These are phyloP conservation scores for Ochropacha duplaris DNA, from an alignment of 2,888 invertebrate species.

Conservation along the genomic window DNA sequence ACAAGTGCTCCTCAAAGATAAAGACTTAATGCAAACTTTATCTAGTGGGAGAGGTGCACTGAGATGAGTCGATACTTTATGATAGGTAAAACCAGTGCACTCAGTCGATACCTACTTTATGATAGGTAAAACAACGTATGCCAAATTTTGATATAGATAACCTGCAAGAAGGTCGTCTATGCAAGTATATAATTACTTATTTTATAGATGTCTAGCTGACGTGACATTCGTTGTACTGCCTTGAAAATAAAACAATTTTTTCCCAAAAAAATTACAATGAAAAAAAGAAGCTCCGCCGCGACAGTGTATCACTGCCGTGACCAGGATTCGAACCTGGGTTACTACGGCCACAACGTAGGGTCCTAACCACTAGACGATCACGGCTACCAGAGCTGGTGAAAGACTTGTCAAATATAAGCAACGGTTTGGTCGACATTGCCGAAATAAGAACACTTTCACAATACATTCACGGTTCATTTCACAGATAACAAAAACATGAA, in stretches of 20 bases:
- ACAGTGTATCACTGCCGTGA: slow-evolving; percentile 79
- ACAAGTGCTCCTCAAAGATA: neutral
- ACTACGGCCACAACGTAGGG: slow-evolving; percentile 89
- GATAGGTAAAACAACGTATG: too few species aligned
- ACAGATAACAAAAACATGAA: neutral
- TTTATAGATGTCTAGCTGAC: too few species aligned
- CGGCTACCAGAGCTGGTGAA: slow-evolving; percentile 76
- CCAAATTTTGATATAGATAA: too few species aligned
- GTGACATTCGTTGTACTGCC: too few species aligned
- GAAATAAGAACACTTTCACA: slow-evolving; percentile 13
- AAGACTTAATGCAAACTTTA: neutral
- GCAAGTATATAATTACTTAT: too few species aligned
- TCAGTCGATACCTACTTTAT: too few species aligned
- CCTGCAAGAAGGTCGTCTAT: too few species aligned
- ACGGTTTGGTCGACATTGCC: slow-evolving; percentile 7
- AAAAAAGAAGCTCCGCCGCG: slow-evolving; percentile 40
- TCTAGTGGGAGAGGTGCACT: neutral
- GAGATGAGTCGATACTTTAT: neutral
- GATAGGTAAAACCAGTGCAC: too few species aligned
- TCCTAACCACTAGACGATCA: slow-evolving; percentile 90
- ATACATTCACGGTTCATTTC: slow-evolving; percentile 5
- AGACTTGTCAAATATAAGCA: slow-evolving; percentile 17
- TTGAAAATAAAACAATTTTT: too few species aligned
- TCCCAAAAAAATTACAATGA: too few species aligned
- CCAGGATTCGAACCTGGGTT: slow-evolving; percentile 91